These are phyloP conservation scores for Athene cunicularia DNA, from an alignment of 2,113 vertebrate species.

Conservation along the genomic window DNA sequence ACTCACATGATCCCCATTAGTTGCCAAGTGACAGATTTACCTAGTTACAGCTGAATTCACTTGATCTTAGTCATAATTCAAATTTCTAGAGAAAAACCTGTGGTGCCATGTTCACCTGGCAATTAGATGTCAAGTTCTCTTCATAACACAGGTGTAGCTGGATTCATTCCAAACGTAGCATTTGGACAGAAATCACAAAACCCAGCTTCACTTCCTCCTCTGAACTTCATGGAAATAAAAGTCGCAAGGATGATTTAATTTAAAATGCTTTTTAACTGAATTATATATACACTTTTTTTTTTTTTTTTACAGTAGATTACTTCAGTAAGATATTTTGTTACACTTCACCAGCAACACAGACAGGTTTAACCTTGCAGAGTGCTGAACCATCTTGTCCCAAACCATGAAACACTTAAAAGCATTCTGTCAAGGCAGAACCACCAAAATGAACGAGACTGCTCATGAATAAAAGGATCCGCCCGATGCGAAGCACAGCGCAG, in stretches of 20 bases:
- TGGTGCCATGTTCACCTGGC: not conserved
- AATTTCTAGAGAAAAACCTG: not conserved
- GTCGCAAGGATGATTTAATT: not conserved
- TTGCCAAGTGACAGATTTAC: conserved; percentile 44
- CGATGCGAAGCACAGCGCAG: not conserved
- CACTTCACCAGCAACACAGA: not conserved
- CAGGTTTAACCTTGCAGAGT: not conserved
- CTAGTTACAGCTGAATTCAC: conserved; percentile 17
- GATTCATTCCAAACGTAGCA: not conserved
- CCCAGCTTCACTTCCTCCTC: not conserved
- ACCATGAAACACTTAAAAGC: not conserved
- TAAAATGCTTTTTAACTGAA: not conserved
- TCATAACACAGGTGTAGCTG: not conserved
- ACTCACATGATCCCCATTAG: not conserved
- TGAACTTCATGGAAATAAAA: not conserved
- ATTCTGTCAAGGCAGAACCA: not conserved
- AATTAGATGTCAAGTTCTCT: not conserved
- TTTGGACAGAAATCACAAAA: not conserved
- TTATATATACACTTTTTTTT: too few species aligned
- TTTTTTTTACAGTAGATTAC: not conserved
- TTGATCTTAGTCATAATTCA: not conserved
- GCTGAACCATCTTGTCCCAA: not conserved
- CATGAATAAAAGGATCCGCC: not conserved
- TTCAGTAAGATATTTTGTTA: not conserved
- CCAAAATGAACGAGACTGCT: not conserved